A percentile compares a stretch with the other conserved stretches of the same genome.
Conservation (phyloP, 2,888 invertebrate genomes). For the Orthonevra nobilis region DNA sequence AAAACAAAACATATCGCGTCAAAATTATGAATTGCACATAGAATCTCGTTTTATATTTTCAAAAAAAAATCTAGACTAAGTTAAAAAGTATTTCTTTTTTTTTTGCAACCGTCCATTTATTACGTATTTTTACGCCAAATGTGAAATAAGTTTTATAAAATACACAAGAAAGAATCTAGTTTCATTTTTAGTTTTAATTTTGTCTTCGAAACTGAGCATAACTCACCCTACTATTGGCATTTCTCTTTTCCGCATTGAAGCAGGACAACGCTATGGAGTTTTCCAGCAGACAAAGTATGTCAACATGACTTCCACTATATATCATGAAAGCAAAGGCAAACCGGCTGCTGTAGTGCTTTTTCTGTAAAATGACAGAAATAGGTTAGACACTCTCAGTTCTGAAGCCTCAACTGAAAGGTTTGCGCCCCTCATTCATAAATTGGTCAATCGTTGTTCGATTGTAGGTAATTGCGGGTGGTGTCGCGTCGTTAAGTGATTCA, state of each 20-base stretch:
- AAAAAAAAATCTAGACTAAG: conserved; percentile 48
- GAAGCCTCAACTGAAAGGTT: conserved; percentile 7
- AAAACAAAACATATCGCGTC: conserved; percentile 25
- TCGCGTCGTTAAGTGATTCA: conserved; percentile 52
- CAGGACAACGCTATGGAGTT: conserved; percentile 38
- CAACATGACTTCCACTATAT: conserved; percentile 31
- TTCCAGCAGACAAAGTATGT: conserved; percentile 23
- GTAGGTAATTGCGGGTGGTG: conserved; percentile 49
- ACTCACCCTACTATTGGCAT: conserved; percentile 36
- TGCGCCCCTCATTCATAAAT: conserved; percentile 53
- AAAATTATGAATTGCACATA: conserved; percentile 43
- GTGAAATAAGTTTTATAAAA: conserved; percentile 57
- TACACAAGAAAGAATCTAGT: not conserved
- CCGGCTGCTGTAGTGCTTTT: conserved; percentile 54
- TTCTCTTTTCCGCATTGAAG: conserved; percentile 43
- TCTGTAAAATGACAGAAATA: conserved; percentile 68
- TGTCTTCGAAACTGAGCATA: not conserved
- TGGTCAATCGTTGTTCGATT: conserved; percentile 52
- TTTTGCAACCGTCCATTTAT: conserved; percentile 53
- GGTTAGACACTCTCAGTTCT: conserved; percentile 48
- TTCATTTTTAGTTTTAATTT: not conserved
- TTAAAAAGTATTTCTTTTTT: conserved; percentile 22
- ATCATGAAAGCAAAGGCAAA: conserved; percentile 37
- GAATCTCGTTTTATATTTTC: conserved; percentile 45
- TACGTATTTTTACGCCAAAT: conserved; percentile 46